Percentiles rank a stretch among this genome's conserved stretches.
phyloP scores from a whole-genome alignment of 2,888 invertebrate species.

The Leptopterna dolabrata region DNA sequence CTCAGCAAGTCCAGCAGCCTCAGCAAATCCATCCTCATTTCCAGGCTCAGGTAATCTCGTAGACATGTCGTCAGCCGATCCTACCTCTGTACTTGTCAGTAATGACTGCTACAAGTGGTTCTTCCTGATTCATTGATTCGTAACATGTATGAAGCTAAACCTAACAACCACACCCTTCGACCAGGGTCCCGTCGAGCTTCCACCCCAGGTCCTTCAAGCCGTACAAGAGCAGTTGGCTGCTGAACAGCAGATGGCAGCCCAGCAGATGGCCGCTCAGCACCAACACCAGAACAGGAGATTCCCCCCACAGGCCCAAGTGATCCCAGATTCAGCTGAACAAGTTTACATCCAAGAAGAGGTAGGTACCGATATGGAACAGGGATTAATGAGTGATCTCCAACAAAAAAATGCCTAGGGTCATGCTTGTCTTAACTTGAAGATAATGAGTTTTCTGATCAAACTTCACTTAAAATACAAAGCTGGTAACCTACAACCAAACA shows the following conservation, averaged over 20 bases:
- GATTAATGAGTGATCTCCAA: background rate
- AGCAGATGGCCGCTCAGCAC: constrained; percentile 28
- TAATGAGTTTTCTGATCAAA: no score
- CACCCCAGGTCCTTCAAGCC: constrained; percentile 63
- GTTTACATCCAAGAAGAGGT: constrained; percentile 48
- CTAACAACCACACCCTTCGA: background rate
- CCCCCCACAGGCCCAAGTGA: constrained; percentile 45
- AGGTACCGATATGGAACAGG: background rate
- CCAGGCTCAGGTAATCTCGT: constrained; percentile 9
- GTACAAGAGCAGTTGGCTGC: constrained; percentile 64
- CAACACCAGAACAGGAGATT: constrained; percentile 29
- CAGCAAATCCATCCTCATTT: constrained; percentile 17
- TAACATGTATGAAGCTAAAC: background rate
- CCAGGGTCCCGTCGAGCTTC: constrained; percentile 56
- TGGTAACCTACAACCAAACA: no score
- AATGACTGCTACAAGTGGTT: background rate
- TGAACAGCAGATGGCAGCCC: constrained; percentile 42
- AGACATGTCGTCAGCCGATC: background rate
- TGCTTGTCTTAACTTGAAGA: no score
- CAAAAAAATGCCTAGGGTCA: no score
- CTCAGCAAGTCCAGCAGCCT: constrained; percentile 7
- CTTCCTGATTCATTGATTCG: background rate
- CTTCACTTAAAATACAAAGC: no score
- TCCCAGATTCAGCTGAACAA: constrained; percentile 47
- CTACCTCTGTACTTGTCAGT: background rate